A percentile compares a stretch with the other conserved stretches of the same genome.
These are phyloP conservation scores for Escarpia spicata DNA, from an alignment of 2,888 invertebrate species.

Conservation along the genomic window DNA sequence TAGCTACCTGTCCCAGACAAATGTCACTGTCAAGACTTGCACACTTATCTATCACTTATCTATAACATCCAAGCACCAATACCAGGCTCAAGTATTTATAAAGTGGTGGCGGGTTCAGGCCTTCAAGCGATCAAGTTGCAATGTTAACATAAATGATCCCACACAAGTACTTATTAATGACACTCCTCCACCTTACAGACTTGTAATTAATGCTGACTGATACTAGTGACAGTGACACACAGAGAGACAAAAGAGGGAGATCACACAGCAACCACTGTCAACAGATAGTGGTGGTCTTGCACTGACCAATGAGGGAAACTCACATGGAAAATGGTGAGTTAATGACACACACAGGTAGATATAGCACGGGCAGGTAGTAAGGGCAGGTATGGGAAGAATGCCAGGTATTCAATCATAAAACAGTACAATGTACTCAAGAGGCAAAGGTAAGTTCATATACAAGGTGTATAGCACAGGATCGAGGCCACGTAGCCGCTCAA, in stretches of 20 bases:
- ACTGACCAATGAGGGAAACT: neutral
- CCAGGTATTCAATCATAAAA: neutral
- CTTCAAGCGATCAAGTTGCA: neutral
- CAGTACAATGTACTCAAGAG: no score
- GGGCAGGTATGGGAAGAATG: neutral
- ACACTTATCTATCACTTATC: neutral
- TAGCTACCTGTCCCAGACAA: no score
- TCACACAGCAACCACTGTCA: neutral
- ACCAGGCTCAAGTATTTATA: neutral
- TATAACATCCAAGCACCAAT: neutral
- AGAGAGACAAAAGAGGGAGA: neutral
- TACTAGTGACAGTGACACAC: no score
- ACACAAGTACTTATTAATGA: neutral
- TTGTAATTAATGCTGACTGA: neutral
- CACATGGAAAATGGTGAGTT: neutral
- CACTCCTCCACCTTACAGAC: neutral
- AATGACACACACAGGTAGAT: neutral
- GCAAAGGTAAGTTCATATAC: no score
- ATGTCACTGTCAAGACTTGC: no score
- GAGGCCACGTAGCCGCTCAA: no score
- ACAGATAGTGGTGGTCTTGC: neutral
- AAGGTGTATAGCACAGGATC: no score
- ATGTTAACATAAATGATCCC: neutral
- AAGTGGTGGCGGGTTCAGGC: neutral
- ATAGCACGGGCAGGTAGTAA: neutral